Evolutionary conservation across 92 coral and sea anemone species (phyloP), one percentile per base, ranked within the genome.

Genomic region (Virgularia gustaviana): DNA sequence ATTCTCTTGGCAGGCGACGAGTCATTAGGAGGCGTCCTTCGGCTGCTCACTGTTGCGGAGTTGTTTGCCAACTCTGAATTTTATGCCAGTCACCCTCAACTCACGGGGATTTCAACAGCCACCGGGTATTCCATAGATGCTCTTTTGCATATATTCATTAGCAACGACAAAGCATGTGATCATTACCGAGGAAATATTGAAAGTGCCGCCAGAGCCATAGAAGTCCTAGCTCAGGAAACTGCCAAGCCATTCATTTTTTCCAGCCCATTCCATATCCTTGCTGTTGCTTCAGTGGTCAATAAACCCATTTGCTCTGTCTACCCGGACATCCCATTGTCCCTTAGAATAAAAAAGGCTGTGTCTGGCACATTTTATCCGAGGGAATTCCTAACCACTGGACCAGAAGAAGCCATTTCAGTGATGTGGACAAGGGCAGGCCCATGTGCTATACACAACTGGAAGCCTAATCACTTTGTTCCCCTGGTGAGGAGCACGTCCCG

Each of bases 301-400:
- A 71, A 60, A 44, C 83, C 83, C 13, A 59, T 79, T 30, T 79
- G 30, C 57, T 58, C 79, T 16, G 83, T 62, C 28, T 72, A 79
- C 34, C 79, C 83, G 25, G 63, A 70, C 29, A 45, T 55, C 22
- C 30, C 49, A 22, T 57, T 78, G 42, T 10, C 34, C 9, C 8
- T 23, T 16, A 35, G 32, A 4, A 45, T 36, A 22, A 57, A 41
- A 56, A 73, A 38, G 34, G 73, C 57, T 15, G 36, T 66, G 11
- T 20, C 39, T 33, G 53, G 73, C 20, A 25, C 32, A 37, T 43
- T 64, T 33, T 66, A 41, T 41, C 73, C 73, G 15, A 39, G 73
- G 51, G n/a, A 66, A n/a, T 16, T 0, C 44, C 49, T 66, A 2
- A 6, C 31, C 55, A 5, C 22, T 19, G 55, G 55, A 15, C 20